Base-by-base conservation (phyloP, 2,888 invertebrate species). In the Tineola bisselliella region DNA sequence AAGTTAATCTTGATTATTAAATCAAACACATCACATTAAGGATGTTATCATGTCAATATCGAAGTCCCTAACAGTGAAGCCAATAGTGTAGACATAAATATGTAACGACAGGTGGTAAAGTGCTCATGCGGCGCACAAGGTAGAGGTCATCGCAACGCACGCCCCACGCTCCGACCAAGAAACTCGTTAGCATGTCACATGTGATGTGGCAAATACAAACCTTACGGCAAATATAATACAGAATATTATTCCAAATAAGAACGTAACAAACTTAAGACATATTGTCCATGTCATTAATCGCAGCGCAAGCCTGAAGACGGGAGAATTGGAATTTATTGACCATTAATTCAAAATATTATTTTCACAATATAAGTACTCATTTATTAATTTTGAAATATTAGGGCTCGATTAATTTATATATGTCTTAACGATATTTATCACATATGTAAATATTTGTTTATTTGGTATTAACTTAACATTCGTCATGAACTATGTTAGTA, bases 1-100 rank as follows among this genome's bases (percentile, higher is more conserved):
- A 25, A 54, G 25, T 18, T 54, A 19, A 54, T 54, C 54, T 54
- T 84, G 66, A 81, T 86, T 88, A 88, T 88, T 88, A 87, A 88
- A 88, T 88, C 87, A 87, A 87, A 87, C 87, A 84, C 87, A 88
- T 88, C 87, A 88, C 87, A 88, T 88, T 88, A 88, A 86, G 87
- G 87, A 84, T 87, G 87, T 87, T 87, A 86, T 84, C 86, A 84
- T 86, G 86, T 87, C 86, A 87, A 86, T 87, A 87, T 87, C 86
- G 78, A 81, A 86, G 84, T 84, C 83, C 83, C 84, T 84, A 83
- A 84, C 86, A 86, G 86, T 84, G 86, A 82, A 81, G 82, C 79
- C 82, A 82, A 86, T 86, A 84, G 86, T 86, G 86, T 86, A 84
- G 86, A 84, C 86, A 87, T 87, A 87, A 86, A 87, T 87, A 86